A percentile compares a stretch with the other conserved stretches of the same genome.
These are phyloP conservation scores for Chondrilla cf. caribensis DNA, from an alignment of 37 sponge, comb jelly and placozoan genomes.

Conservation along the genomic window DNA sequence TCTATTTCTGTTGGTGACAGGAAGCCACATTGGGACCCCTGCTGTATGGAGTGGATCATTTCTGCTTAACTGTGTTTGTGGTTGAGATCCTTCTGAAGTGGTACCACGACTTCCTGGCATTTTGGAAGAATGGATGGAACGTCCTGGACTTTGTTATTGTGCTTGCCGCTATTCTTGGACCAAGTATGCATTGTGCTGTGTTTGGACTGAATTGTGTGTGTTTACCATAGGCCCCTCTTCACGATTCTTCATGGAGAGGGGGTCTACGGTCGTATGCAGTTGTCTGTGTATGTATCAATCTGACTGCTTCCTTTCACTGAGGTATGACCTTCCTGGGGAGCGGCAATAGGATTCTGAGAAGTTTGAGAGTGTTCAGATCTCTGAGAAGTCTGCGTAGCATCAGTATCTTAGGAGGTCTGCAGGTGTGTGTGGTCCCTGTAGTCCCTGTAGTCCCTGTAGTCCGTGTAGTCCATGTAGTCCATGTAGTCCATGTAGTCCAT, in stretches of 20 bases:
- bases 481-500: no score
- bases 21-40: conserved; percentile 46
- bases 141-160: conserved; percentile 85
- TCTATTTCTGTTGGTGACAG: no score
- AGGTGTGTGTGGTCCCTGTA: conserved; percentile 35
- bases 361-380: conserved; percentile 47
- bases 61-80: conserved; percentile 70
- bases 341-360: conserved; percentile 40
- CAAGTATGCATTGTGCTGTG: conserved; percentile 12
- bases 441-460: no score
- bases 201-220: no score
- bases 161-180: conserved; percentile 45
- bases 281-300: not conserved
- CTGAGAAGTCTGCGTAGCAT: conserved; percentile 57
- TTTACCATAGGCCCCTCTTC: no score
- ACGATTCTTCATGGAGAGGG: no score
- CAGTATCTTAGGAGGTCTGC: conserved; percentile 76
- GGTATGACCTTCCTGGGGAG: conserved; percentile 42
- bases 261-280: no score
- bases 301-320: not conserved
- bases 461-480: no score
- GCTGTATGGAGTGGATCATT: conserved; percentile 59
- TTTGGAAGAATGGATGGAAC: conserved; percentile 86
- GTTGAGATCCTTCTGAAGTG: conserved; percentile 87
- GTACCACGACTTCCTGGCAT: conserved; percentile 78